phyloP scores from a whole-genome alignment of 1,140 invertebrate species.

The Myzus persicae region DNA sequence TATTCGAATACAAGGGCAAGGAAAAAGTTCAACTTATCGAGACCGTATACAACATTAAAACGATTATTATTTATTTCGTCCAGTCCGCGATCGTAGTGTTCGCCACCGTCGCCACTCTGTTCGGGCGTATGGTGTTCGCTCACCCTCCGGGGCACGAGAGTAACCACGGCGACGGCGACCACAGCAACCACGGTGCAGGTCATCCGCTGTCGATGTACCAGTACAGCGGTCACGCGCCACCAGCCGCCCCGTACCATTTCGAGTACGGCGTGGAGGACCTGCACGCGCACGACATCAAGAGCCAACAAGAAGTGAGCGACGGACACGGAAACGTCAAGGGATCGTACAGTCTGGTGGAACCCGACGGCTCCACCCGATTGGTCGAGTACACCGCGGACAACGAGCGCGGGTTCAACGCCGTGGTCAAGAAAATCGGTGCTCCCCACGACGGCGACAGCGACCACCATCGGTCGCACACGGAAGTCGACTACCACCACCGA shows the following conservation, averaged over 20 bases:
- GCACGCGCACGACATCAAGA: constrained; percentile 67
- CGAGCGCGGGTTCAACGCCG: constrained; percentile 61
- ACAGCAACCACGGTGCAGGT: constrained; percentile 37
- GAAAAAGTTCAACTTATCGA: too few species aligned
- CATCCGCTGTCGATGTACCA: too few species aligned
- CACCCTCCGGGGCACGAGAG: neutral
- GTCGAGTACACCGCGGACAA: constrained; percentile 68
- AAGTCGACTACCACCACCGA: constrained; percentile 61
- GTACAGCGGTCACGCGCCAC: constrained; percentile 61
- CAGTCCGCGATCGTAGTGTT: neutral
- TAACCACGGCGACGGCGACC: constrained; percentile 29
- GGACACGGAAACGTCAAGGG: constrained; percentile 67
- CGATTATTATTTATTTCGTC: neutral
- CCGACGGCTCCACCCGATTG: constrained; percentile 67
- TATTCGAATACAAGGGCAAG: too few species aligned
- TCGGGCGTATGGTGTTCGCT: neutral
- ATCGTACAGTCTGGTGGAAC: constrained; percentile 65
- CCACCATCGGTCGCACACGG: neutral
- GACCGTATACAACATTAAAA: too few species aligned
- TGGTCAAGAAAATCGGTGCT: constrained; percentile 58
- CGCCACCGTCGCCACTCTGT: neutral
- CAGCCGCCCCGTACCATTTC: constrained; percentile 66
- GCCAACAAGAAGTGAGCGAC: constrained; percentile 66
- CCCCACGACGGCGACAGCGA: neutral
- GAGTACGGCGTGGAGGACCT: constrained; percentile 69